Conservation (phyloP, 2,888 invertebrate genomes). For the Pyrrhia umbra region DNA sequence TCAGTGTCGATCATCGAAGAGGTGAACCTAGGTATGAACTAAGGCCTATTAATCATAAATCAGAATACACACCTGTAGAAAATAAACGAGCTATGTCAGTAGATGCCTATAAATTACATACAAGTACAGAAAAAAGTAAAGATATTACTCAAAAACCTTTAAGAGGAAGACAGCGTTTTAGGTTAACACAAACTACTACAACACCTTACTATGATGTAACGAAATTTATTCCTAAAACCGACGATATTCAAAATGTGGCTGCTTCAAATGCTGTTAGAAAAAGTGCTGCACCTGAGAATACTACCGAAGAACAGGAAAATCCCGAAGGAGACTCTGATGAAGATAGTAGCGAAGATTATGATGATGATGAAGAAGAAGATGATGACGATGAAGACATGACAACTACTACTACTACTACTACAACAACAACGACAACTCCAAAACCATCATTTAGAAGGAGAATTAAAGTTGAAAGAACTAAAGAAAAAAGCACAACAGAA, state of each 20-base stretch:
- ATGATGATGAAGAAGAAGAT: slow-evolving; percentile 67
- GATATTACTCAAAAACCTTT: slow-evolving; percentile 33
- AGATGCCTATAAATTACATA: slow-evolving; percentile 75
- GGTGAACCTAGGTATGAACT: slow-evolving; percentile 86
- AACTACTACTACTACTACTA: slow-evolving; percentile 59
- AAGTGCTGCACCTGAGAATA: slow-evolving; percentile 54
- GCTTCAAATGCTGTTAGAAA: slow-evolving; percentile 73
- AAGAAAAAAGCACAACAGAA: slow-evolving; percentile 64
- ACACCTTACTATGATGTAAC: slow-evolving; percentile 70
- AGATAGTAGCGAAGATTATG: slow-evolving; percentile 70
- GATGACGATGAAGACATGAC: slow-evolving; percentile 16
- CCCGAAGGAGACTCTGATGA: slow-evolving; percentile 56
- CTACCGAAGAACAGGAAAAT: slow-evolving; percentile 6
- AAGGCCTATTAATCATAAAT: slow-evolving; percentile 78
- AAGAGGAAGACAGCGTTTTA: slow-evolving; percentile 52
- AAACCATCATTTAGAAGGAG: slow-evolving; percentile 72
- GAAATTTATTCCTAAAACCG: slow-evolving; percentile 67
- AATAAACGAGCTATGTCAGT: slow-evolving; percentile 77
- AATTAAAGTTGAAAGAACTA: slow-evolving; percentile 48
- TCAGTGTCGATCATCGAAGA: slow-evolving; percentile 78
- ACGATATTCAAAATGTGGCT: slow-evolving; percentile 70
- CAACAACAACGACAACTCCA: slow-evolving; percentile 72
- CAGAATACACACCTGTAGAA: slow-evolving; percentile 77
- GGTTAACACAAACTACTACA: slow-evolving; percentile 52
- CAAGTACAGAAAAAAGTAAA: slow-evolving; percentile 56